phyloP scores from a whole-genome alignment of 2,888 invertebrate species.

The Athalia cordata region DNA sequence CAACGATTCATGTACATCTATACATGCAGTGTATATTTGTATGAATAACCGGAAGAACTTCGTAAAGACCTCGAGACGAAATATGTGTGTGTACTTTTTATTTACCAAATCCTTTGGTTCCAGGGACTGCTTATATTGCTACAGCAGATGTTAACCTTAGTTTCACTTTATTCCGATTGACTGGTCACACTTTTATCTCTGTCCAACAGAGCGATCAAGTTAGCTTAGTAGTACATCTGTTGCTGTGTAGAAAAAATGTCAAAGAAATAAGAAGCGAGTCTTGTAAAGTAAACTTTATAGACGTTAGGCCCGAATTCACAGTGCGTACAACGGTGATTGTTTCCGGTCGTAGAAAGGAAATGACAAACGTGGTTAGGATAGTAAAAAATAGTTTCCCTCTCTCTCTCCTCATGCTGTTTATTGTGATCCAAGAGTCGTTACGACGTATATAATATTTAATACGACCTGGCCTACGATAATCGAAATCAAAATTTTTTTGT shows the following conservation, averaged over 20 bases:
- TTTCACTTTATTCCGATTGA: conserved; percentile 20
- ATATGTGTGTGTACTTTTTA: not conserved
- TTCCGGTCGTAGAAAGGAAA: conserved; percentile 35
- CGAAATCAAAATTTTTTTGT: not conserved
- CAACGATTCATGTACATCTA: too few species aligned
- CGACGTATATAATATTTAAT: not conserved
- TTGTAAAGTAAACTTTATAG: not conserved
- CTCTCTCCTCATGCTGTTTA: not conserved
- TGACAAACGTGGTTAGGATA: conserved; percentile 16
- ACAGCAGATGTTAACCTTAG: not conserved
- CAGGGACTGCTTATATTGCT: too few species aligned
- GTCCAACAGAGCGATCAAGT: too few species aligned
- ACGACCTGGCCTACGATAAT: too few species aligned
- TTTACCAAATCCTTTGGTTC: not conserved
- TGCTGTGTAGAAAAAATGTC: not conserved
- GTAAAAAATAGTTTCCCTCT: not conserved
- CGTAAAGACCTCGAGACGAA: not conserved
- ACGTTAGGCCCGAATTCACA: not conserved
- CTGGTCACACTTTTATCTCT: conserved; percentile 11
- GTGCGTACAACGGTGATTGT: conserved; percentile 18
- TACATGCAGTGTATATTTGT: not conserved
- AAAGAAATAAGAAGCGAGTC: conserved; percentile 8
- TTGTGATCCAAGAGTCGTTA: not conserved
- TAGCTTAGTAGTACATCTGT: not conserved
- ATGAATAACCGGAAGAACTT: conserved; percentile 14